Conservation (phyloP, 2,888 invertebrate genomes). For the Eupeodes luniger region DNA sequence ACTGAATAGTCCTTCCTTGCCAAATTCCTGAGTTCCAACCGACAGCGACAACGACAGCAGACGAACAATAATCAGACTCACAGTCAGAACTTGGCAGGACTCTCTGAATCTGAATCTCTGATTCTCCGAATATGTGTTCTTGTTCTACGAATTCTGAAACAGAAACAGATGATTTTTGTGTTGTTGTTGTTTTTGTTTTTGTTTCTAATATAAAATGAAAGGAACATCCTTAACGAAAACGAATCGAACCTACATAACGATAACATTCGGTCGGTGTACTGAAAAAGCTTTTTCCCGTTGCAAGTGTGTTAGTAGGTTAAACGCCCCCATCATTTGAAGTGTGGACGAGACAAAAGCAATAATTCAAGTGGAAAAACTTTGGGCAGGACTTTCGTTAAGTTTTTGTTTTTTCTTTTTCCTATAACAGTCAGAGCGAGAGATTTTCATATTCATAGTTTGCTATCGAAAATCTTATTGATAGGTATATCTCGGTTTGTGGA, state of each 20-base stretch:
- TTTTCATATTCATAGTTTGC: constrained; percentile 24
- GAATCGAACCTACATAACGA: constrained; percentile 21
- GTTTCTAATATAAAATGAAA: background rate
- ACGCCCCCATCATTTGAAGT: constrained; percentile 74
- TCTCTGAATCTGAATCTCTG: constrained; percentile 2
- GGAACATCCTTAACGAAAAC: constrained; percentile 18
- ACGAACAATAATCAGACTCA: constrained; percentile 55
- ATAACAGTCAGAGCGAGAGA: background rate
- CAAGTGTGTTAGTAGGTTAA: constrained; percentile 73
- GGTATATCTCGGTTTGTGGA: background rate
- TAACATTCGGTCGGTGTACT: constrained; percentile 28
- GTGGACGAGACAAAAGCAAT: constrained; percentile 72
- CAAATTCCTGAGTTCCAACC: constrained; percentile 52
- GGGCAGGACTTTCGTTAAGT: constrained; percentile 72
- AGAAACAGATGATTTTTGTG: constrained; percentile 68
- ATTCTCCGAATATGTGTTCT: background rate
- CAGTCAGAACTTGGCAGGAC: constrained; percentile 14
- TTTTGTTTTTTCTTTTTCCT: constrained; percentile 10
- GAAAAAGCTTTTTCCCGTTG: constrained; percentile 50
- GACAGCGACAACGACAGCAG: constrained; percentile 55
- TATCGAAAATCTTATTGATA: constrained; percentile 2
- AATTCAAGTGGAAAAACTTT: constrained; percentile 69
- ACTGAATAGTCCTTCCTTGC: constrained; percentile 62
- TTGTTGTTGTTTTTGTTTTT: background rate
- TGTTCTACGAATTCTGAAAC: constrained; percentile 8